Conservation (phyloP, 2,888 invertebrate genomes). For the Adela reaumurella region DNA sequence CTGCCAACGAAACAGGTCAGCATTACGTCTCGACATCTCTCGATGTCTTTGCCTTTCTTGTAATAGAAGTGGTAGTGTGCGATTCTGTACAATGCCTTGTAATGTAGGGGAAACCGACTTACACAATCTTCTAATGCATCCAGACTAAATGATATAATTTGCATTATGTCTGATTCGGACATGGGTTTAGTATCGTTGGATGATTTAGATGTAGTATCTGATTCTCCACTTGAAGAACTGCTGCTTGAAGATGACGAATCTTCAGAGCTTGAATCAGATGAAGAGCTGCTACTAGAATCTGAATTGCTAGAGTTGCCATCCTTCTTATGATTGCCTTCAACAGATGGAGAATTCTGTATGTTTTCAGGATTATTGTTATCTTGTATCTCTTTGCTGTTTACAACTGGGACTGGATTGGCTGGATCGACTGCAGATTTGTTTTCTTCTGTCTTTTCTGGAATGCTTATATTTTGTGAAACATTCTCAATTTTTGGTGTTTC, state of each 20-base stretch:
- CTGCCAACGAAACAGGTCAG: constrained; percentile 66
- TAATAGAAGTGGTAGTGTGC: constrained; percentile 79
- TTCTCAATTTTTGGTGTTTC: too few species aligned
- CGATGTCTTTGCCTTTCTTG: constrained; percentile 63
- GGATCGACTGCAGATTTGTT: too few species aligned
- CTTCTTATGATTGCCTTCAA: constrained; percentile 35
- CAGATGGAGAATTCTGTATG: constrained; percentile 15
- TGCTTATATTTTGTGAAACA: too few species aligned
- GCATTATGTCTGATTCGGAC: constrained; percentile 52
- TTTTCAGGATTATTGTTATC: too few species aligned
- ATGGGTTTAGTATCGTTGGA: constrained; percentile 32
- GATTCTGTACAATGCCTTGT: constrained; percentile 86
- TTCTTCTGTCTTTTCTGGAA: too few species aligned
- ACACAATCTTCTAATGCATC: constrained; percentile 82
- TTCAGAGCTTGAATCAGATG: constrained; percentile 55
- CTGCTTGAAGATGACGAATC: constrained; percentile 51
- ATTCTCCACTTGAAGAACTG: constrained; percentile 51
- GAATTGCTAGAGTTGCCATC: constrained; percentile 19
- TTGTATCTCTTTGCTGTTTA: too few species aligned
- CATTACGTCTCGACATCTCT: constrained; percentile 68
- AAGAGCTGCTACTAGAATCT: constrained; percentile 27
- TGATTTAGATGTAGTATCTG: constrained; percentile 46
- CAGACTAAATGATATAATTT: constrained; percentile 65
- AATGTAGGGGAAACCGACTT: constrained; percentile 83
- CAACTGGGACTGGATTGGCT: too few species aligned